Evolutionary conservation across 2,113 vertebrate genomes (phyloP), one percentile per base, ranked within the genome.

Genomic region (Balaenoptera acutorostrata): DNA sequence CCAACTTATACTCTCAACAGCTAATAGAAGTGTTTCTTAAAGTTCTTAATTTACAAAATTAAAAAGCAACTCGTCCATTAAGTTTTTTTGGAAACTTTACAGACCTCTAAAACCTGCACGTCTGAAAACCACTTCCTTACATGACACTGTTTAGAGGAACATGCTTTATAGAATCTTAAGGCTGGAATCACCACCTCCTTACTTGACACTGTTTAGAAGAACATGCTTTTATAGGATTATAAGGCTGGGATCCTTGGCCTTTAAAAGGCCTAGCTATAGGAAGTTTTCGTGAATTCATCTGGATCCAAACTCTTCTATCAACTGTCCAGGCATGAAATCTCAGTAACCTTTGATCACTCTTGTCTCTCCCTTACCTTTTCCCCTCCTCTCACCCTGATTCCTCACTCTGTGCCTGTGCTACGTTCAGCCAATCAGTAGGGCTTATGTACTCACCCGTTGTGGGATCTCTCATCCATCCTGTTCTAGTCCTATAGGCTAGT

Each of bases 171-270:
- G 90, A 85, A 80, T 89, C 55, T 31, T 57, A 95, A 64, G 80
- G 33, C 84, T 88, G 46, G 77, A 93, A 89, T 89, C 46, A 84
- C 63, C 59, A 68, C 81, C 95, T 95, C 90, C 49, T 93, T 88
- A 74, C 46, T 86, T 97, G 93, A 95, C 86, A 93, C 46, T 86
- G 90, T 95, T 97, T 90, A 74, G 39, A 97, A 90, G 86, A 95
- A 55, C 21, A 39, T 85, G 85, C 90, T 97, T 95, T 93, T 90
- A 95, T 68, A 81, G 66, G 86, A 86, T 97, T 97, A 82, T 68
- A 90, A 63, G 86, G 49, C 90, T 81, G 63, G 57, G 49, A 69
- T 93, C 80, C 80, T 93, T 93, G 88, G 57, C 81, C 66, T 93
- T 97, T 86, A 69, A 93, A 95, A 90, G 13, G 72, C 49, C 66